A percentile compares a stretch with the other conserved stretches of the same genome.
Evolutionary conservation across 2,113 vertebrate genomes (phyloP).

Genomic region (Chamaetylas fuelleborni): DNA sequence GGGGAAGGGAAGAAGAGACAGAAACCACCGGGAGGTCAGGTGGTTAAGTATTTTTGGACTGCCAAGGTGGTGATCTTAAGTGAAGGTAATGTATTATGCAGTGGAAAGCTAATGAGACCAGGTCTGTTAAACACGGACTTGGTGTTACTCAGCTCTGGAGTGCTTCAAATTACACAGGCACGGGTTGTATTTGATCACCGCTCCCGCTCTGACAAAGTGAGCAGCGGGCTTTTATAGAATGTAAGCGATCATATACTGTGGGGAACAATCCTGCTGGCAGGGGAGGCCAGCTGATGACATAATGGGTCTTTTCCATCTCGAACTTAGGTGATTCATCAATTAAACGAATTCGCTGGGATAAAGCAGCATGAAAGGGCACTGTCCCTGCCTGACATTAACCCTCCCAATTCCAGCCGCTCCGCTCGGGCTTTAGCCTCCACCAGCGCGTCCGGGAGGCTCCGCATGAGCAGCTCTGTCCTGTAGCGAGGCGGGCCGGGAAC

Average conservation of each 20-base stretch:
- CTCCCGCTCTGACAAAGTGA: background rate
- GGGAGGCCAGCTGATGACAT: background rate
- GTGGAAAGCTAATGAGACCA: constrained; percentile 22
- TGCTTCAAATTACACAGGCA: constrained; percentile 35
- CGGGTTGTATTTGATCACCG: background rate
- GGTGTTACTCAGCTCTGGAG: constrained; percentile 13
- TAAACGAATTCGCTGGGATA: constrained; percentile 2
- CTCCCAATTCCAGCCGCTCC: background rate
- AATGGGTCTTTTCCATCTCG: constrained; percentile 9
- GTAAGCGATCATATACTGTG: background rate
- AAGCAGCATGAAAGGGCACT: background rate
- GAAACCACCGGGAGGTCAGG: background rate
- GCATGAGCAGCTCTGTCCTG: too few species aligned
- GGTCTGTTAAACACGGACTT: constrained; percentile 14
- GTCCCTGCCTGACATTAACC: background rate
- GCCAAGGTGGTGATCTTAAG: constrained; percentile 15
- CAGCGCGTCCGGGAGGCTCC: fast-evolving
- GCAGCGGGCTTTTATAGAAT: constrained; percentile 18
- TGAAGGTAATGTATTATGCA: constrained; percentile 43
- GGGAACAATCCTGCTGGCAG: constrained; percentile 13
- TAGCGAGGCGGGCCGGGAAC: background rate
- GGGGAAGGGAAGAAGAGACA: background rate
- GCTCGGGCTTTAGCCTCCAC: background rate
- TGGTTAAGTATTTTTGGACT: background rate
- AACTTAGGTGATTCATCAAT: constrained; percentile 48